A percentile compares a stretch with the other conserved stretches of the same genome.
Evolutionary conservation across 2,888 invertebrate genomes (phyloP).

Genomic region (Metallyticus violacea): DNA sequence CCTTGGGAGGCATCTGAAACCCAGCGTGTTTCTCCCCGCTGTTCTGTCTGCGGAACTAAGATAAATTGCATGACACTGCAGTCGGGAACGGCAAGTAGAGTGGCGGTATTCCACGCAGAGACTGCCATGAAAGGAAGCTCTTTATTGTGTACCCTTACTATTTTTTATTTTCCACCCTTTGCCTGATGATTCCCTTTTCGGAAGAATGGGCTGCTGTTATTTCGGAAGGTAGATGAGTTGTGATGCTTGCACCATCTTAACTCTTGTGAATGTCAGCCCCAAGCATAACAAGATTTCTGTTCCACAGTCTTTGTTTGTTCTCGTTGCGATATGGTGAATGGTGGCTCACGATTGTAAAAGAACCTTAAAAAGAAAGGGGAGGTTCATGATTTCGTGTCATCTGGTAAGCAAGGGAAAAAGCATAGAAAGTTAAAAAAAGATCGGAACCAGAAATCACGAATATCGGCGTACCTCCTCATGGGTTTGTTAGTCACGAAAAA

Average conservation of each 20-base stretch:
- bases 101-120: too few species aligned
- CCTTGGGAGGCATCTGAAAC: not conserved
- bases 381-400: not conserved
- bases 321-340: not conserved
- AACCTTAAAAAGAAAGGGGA: not conserved
- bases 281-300: too few species aligned
- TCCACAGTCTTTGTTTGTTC: not conserved
- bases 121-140: too few species aligned
- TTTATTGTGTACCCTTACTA: not conserved
- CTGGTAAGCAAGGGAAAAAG: not conserved
- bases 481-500: too few species aligned
- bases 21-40: not conserved
- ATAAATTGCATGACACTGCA: not conserved
- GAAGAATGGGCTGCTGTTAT: not conserved
- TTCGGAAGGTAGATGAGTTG: not conserved
- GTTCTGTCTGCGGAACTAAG: not conserved
- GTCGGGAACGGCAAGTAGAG: too few species aligned
- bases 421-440: too few species aligned
- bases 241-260: not conserved
- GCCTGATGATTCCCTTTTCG: not conserved
- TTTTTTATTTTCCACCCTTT: not conserved
- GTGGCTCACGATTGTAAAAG: not conserved
- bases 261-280: not conserved
- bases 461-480: too few species aligned
- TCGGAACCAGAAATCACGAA: too few species aligned